Conservation (phyloP, 2,113 vertebrate species). For the Uria aalge region DNA sequence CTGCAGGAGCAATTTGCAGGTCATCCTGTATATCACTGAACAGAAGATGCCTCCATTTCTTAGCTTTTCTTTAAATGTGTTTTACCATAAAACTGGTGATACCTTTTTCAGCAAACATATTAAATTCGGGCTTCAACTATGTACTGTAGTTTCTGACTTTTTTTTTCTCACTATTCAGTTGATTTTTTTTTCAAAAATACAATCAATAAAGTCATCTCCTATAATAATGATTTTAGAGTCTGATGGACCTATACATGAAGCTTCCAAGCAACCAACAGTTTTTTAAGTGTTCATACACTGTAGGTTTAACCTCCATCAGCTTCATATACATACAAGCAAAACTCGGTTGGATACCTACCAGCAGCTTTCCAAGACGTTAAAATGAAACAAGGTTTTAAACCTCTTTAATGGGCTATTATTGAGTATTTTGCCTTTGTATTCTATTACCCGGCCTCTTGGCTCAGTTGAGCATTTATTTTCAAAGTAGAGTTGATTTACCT, state of each 20-base stretch:
- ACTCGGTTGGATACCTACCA: not conserved
- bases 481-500: not conserved
- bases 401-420: not conserved
- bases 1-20: not conserved
- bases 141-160: not conserved
- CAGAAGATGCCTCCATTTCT: not conserved
- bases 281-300: not conserved
- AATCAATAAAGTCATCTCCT: not conserved
- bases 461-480: not conserved
- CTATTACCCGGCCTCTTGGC: not conserved
- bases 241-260: not conserved
- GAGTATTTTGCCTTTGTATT: not conserved
- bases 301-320: not conserved
- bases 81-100: not conserved
- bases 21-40: not conserved
- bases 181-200: not conserved
- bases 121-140: not conserved
- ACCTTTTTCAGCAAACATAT: not conserved
- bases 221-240: not conserved
- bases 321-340: not conserved
- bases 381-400: not conserved
- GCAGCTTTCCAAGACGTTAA: not conserved
- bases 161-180: not conserved
- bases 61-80: not conserved
- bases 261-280: not conserved